phyloP scores from a whole-genome alignment of 1,140 invertebrate genomes.

The Drosophila parvula region DNA sequence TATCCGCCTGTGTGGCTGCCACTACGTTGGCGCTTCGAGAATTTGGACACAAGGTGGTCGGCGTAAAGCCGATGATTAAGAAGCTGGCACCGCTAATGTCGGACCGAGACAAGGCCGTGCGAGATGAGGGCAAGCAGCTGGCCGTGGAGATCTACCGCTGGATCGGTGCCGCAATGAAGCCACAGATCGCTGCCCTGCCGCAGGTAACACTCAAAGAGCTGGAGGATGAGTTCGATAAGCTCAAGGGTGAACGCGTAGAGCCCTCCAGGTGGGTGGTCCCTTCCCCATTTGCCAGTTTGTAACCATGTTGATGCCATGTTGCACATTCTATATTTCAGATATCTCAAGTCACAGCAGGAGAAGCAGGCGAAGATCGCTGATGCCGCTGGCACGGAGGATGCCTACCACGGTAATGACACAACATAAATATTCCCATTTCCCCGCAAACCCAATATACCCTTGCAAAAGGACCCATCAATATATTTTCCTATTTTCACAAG shows the following conservation, averaged over 20 bases:
- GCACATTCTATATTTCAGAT: constrained; percentile 85
- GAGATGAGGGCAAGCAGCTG: constrained; percentile 95
- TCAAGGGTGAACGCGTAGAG: constrained; percentile 88
- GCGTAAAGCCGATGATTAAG: constrained; percentile 95
- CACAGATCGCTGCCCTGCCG: constrained; percentile 93
- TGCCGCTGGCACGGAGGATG: constrained; percentile 85
- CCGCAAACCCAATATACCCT: neutral
- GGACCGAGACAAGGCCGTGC: constrained; percentile 95
- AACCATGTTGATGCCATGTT: neutral
- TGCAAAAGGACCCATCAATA: neutral
- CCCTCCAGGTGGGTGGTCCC: constrained; percentile 85
- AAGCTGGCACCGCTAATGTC: constrained; percentile 93
- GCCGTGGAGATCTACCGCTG: constrained; percentile 96
- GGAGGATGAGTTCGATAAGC: constrained; percentile 93
- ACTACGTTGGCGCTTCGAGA: constrained; percentile 91
- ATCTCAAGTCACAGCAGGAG: constrained; percentile 94
- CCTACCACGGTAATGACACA: constrained; percentile 82
- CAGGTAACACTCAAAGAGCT: constrained; percentile 95
- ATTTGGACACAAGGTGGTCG: constrained; percentile 96
- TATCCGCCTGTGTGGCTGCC: constrained; percentile 92
- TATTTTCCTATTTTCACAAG: neutral
- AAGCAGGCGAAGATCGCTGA: constrained; percentile 88
- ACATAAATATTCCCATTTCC: neutral
- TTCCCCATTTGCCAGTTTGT: neutral
- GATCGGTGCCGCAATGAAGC: constrained; percentile 94